A percentile compares a stretch with the other conserved stretches of the same genome.
phyloP scores from a whole-genome alignment of 2,113 vertebrate genomes.

The Rattus norvegicus region DNA sequence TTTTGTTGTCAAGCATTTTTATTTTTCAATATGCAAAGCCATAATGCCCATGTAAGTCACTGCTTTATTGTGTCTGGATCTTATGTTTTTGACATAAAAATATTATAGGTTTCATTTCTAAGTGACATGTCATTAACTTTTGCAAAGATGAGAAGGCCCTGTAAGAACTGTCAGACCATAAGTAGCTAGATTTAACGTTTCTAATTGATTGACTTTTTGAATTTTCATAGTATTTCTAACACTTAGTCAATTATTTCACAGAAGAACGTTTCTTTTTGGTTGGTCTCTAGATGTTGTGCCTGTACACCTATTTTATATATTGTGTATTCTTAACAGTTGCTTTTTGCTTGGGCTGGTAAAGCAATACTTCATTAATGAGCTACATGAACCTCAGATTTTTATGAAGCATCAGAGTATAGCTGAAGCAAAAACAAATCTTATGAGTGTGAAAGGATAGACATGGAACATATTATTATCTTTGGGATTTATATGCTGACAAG shows the following conservation, averaged over 20 bases:
- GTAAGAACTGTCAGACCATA: neutral
- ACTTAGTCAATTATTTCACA: slow-evolving; percentile 44
- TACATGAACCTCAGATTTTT: slow-evolving; percentile 71
- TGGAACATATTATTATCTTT: slow-evolving; percentile 71
- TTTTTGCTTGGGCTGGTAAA: slow-evolving; percentile 72
- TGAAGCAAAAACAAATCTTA: slow-evolving; percentile 77
- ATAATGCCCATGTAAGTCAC: neutral
- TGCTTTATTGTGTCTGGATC: neutral
- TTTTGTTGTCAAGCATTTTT: neutral
- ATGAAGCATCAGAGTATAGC: slow-evolving; percentile 72
- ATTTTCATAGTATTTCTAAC: slow-evolving; percentile 40
- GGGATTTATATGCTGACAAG: slow-evolving; percentile 68
- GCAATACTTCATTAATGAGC: slow-evolving; percentile 43
- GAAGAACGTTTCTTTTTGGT: neutral
- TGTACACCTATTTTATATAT: neutral
- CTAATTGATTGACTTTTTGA: neutral
- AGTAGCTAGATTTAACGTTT: neutral
- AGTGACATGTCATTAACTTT: slow-evolving; percentile 1
- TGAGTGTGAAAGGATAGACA: slow-evolving; percentile 63
- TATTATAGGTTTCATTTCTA: neutral
- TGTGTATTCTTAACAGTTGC: slow-evolving; percentile 46
- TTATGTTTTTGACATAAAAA: neutral
- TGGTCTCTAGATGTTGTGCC: neutral
- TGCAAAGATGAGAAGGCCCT: neutral
- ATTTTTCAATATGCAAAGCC: neutral